Conservation (phyloP, 2,888 invertebrate genomes). For the Hirtodrosophila histrioides region DNA sequence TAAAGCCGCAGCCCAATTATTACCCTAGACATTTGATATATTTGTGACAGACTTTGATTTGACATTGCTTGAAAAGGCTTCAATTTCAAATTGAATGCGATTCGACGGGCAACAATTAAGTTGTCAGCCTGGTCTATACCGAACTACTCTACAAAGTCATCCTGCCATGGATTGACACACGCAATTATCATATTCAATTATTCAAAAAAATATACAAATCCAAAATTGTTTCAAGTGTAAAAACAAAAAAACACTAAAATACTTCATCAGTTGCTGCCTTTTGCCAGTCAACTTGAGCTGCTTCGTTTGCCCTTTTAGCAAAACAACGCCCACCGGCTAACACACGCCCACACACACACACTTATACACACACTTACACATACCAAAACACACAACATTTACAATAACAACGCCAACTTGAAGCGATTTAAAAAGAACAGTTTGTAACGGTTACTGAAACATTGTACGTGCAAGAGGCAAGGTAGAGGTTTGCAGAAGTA, state of each 20-base stretch:
- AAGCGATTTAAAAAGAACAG: slow-evolving; percentile 45
- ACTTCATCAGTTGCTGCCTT: slow-evolving; percentile 39
- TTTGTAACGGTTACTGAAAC: slow-evolving; percentile 45
- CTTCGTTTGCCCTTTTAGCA: slow-evolving; percentile 65
- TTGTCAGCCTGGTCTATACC: slow-evolving; percentile 50
- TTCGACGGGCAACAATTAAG: slow-evolving; percentile 59
- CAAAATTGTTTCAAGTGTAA: slow-evolving; percentile 23
- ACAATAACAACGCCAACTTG: slow-evolving; percentile 31
- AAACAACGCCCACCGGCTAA: slow-evolving; percentile 50
- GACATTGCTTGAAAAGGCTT: slow-evolving; percentile 58
- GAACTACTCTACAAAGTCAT: slow-evolving; percentile 55
- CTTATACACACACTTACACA: slow-evolving; percentile 6
- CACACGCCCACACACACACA: slow-evolving; percentile 22
- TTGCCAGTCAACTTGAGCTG: slow-evolving; percentile 47
- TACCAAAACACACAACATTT: slow-evolving; percentile 5
- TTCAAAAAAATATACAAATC: slow-evolving; percentile 15
- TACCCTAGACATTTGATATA: slow-evolving; percentile 58
- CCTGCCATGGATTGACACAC: slow-evolving; percentile 63
- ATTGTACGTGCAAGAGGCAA: not conserved
- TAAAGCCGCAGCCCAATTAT: slow-evolving; percentile 38
- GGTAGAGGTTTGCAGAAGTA: not conserved
- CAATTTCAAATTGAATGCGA: slow-evolving; percentile 41
- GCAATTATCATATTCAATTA: slow-evolving; percentile 69
- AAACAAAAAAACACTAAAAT: slow-evolving; percentile 13
- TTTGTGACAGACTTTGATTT: slow-evolving; percentile 54